phyloP scores from a whole-genome alignment of 2,113 vertebrate species.

The Cottus gobio region DNA sequence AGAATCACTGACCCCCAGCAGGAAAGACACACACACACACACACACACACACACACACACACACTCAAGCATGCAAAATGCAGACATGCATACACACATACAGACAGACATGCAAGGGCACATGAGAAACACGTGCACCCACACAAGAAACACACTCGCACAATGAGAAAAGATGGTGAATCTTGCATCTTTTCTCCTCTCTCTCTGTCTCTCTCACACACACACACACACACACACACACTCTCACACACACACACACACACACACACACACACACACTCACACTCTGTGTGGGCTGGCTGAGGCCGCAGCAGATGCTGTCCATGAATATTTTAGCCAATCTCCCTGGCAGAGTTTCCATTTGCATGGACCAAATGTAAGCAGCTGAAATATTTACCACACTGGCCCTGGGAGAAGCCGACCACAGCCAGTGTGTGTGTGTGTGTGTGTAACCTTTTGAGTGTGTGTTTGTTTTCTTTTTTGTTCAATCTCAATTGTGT shows the following conservation, averaged over 20 bases:
- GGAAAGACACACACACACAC: constrained; percentile 47
- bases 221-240: constrained; percentile 23
- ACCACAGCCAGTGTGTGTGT: constrained; percentile 45
- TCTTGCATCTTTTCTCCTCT: constrained; percentile 17
- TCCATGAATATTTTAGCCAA: constrained; percentile 85
- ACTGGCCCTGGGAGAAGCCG: constrained; percentile 72
- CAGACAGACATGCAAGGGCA: constrained; percentile 43
- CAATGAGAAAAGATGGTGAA: constrained; percentile 35
- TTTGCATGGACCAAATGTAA: constrained; percentile 87
- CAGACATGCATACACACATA: constrained; percentile 31
- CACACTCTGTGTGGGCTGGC: constrained; percentile 68
- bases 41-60: constrained; percentile 12
- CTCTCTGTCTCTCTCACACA: too few relatives aligned
- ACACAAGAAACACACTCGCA: constrained; percentile 20
- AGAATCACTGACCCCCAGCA: constrained; percentile 69
- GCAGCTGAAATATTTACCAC: constrained; percentile 86
- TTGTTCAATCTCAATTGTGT: constrained; percentile 36
- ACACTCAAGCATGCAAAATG: constrained; percentile 41
- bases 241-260: constrained; percentile 34
- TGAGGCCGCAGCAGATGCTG: constrained; percentile 82
- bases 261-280: constrained; percentile 23
- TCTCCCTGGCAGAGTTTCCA: constrained; percentile 79
- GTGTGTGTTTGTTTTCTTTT: constrained; percentile 36
- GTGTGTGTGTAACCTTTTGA: constrained; percentile 19
- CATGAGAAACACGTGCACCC: constrained; percentile 31